Percentiles rank a stretch among this genome's conserved stretches.
These are phyloP conservation scores for Parthenolecanium corni DNA, from an alignment of 2,888 invertebrate genomes.

Conservation along the genomic window DNA sequence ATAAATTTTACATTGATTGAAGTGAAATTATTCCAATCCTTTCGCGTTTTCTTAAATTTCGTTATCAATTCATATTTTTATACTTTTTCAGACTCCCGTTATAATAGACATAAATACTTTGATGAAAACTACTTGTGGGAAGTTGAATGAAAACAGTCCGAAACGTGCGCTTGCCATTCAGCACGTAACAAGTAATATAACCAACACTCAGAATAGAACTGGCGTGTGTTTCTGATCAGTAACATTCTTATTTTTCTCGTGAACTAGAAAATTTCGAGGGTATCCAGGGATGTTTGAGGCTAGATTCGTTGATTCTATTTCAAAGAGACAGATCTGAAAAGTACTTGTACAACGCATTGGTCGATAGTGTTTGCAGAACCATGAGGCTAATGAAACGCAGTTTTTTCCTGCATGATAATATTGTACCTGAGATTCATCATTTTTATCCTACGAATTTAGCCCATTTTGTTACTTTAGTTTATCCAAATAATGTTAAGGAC, in stretches of 20 bases:
- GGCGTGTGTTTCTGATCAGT: too few relatives aligned
- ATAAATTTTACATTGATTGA: too few relatives aligned
- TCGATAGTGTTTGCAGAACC: slow-evolving; percentile 18
- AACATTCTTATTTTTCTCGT: too few relatives aligned
- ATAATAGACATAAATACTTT: slow-evolving; percentile 1
- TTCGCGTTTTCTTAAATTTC: too few relatives aligned
- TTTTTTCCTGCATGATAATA: slow-evolving; percentile 19
- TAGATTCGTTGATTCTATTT: slow-evolving; percentile 18
- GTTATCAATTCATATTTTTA: too few relatives aligned
- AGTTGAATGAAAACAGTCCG: slow-evolving; percentile 1
- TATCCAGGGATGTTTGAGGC: slow-evolving; percentile 6
- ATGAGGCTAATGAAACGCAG: slow-evolving; percentile 17
- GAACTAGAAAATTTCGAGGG: slow-evolving; percentile 15
- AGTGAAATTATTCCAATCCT: too few relatives aligned
- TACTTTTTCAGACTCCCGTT: slow-evolving; percentile 3
- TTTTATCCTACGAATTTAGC: slow-evolving; percentile 18
- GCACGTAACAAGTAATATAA: slow-evolving; percentile 11
- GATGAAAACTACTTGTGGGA: slow-evolving; percentile 18
- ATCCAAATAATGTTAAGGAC: slow-evolving; percentile 13
- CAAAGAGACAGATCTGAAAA: slow-evolving; percentile 15
- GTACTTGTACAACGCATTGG: slow-evolving; percentile 16
- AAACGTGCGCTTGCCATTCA: slow-evolving; percentile 18
- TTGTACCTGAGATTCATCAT: slow-evolving; percentile 15
- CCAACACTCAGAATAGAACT: too few relatives aligned
- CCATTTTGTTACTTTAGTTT: slow-evolving; percentile 23